These are phyloP conservation scores for Vespertilio murinus DNA, from an alignment of 2,797 vertebrate genomes.

Conservation along the genomic window DNA sequence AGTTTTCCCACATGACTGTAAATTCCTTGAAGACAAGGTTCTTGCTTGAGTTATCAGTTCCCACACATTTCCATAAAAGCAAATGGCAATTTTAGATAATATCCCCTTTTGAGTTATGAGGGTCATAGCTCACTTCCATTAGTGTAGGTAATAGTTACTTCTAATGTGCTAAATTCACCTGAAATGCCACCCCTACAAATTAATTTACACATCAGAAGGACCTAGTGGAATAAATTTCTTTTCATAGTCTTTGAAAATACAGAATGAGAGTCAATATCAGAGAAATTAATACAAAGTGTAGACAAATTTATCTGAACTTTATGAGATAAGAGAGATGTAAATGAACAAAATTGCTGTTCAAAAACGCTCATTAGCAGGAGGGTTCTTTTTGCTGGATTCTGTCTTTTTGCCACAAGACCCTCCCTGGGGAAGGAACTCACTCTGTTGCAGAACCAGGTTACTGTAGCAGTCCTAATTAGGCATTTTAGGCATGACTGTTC, in stretches of 20 bases:
- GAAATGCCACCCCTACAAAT: background rate
- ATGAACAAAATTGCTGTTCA: slow-evolving; percentile 54
- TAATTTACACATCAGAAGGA: slow-evolving; percentile 37
- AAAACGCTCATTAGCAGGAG: slow-evolving; percentile 62
- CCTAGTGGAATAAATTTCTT: slow-evolving; percentile 48
- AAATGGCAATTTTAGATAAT: slow-evolving; percentile 25
- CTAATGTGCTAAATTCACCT: background rate
- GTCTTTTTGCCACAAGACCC: background rate
- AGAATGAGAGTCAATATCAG: slow-evolving; percentile 58
- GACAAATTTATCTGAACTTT: slow-evolving; percentile 61
- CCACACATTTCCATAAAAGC: slow-evolving; percentile 1
- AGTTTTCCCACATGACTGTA: background rate
- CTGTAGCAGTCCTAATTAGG: slow-evolving; percentile 19
- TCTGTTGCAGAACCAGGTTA: slow-evolving; percentile 39
- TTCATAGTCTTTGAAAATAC: slow-evolving; percentile 30
- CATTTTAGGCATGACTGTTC: slow-evolving; percentile 38
- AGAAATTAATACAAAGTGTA: slow-evolving; percentile 63
- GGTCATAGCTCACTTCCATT: background rate
- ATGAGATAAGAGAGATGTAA: slow-evolving; percentile 51
- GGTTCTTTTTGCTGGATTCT: slow-evolving; percentile 15
- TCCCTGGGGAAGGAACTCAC: background rate
- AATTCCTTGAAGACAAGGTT: background rate
- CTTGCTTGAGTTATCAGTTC: background rate
- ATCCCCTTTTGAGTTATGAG: background rate
- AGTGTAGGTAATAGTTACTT: background rate